Conservation (phyloP, 2,797 vertebrate species). For the Vipera ursinii region DNA sequence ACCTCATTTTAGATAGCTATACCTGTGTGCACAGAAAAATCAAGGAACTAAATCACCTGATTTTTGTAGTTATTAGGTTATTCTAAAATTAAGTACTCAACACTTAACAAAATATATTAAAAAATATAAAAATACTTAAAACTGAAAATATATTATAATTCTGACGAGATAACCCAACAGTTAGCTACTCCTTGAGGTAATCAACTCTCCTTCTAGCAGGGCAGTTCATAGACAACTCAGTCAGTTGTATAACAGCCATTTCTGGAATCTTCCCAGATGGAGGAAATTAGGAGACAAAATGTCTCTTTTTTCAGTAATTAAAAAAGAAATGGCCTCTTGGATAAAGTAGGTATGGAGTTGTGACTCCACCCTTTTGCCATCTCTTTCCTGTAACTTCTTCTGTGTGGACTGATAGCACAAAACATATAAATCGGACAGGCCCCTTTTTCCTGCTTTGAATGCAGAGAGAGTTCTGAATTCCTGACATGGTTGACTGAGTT, state of each 20-base stretch:
- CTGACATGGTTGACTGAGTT: neutral
- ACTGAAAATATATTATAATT: neutral
- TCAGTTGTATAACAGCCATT: neutral
- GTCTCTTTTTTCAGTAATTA: neutral
- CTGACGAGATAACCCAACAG: neutral
- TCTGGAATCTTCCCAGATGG: neutral
- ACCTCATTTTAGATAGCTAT: slow-evolving; percentile 46
- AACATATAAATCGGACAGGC: neutral
- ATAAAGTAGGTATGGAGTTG: neutral
- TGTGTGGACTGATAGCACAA: neutral
- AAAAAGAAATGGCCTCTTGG: neutral
- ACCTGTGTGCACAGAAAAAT: slow-evolving; percentile 56
- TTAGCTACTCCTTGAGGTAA: neutral
- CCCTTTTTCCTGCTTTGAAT: neutral
- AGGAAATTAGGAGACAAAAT: neutral
- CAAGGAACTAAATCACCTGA: slow-evolving; percentile 36
- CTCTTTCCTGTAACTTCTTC: neutral
- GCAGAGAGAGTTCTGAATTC: neutral
- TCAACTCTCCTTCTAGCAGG: neutral
- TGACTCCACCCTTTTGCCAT: neutral
- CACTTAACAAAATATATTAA: neutral
- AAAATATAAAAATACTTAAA: neutral
- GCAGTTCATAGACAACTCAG: neutral
- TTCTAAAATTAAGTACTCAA: neutral
- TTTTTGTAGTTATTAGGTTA: slow-evolving; percentile 19